Percentiles rank a stretch among this genome's conserved stretches.
Evolutionary conservation across 2,113 vertebrate species (phyloP).

Genomic region (Plotosus lineatus): DNA sequence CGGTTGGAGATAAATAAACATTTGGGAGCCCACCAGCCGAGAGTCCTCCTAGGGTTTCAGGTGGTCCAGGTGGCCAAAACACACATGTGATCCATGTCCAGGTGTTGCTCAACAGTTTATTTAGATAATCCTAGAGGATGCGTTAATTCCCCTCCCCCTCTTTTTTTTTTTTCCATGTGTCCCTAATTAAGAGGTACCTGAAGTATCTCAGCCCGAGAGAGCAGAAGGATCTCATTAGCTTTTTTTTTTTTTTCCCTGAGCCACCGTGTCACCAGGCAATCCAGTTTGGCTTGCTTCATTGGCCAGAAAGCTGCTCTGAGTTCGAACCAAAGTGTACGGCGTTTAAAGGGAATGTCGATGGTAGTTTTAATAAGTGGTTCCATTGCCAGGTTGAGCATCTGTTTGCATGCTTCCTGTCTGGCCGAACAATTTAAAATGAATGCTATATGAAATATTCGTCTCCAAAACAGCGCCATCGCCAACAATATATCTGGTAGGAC

Average conservation of each 20-base stretch:
- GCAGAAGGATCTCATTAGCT: conserved; percentile 47
- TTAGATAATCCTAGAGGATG: conserved; percentile 64
- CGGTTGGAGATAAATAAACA: conserved; percentile 62
- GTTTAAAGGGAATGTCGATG: conserved; percentile 50
- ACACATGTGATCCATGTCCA: conserved; percentile 43
- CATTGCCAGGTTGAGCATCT: conserved; percentile 58
- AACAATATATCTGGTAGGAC: conserved; percentile 57
- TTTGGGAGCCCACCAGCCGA: conserved; percentile 34
- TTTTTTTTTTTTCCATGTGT: conserved; percentile 59
- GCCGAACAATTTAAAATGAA: conserved; percentile 54
- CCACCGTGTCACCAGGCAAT: conserved; percentile 34
- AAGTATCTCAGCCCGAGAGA: conserved; percentile 55
- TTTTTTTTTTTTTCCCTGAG: too few species aligned
- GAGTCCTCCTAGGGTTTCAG: conserved; percentile 13
- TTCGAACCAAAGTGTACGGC: conserved; percentile 46
- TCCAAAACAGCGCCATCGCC: background rate
- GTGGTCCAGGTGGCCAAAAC: conserved; percentile 21
- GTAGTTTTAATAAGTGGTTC: conserved; percentile 69
- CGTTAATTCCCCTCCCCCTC: conserved; percentile 47
- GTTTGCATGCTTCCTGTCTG: conserved; percentile 57
- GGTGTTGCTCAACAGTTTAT: conserved; percentile 66
- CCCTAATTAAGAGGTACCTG: conserved; percentile 69
- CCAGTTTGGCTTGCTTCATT: background rate
- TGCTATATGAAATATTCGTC: conserved; percentile 52
- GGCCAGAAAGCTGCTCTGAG: conserved; percentile 40